Base-by-base conservation (phyloP, 2,113 vertebrate species). In the Anolis carolinensis region DNA sequence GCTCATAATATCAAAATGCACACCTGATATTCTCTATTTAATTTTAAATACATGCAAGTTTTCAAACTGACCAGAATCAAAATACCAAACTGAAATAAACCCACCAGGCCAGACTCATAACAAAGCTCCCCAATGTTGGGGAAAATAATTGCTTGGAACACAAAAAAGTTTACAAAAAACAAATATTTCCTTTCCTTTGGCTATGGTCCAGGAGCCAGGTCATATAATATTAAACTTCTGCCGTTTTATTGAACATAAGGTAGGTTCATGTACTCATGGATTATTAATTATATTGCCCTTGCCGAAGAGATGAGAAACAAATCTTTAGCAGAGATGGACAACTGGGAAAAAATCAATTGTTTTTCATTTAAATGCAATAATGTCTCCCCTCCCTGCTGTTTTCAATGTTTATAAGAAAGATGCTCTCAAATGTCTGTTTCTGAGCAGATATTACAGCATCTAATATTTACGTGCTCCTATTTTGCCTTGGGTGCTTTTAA, bases 181-280 rank as follows among this genome's bases (percentile, higher is more conserved):
- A 67, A 67, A 65, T 34, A 82, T 84, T 79, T 16, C 62, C 67
- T 74, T 65, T 85, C 78, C 79, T 79, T 70, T 65, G 78, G 83
- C 75, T 85, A 52, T 72, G 74, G 18, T 8, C 16, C 18, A 83
- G 65, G 79, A 25, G 25, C 16, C 36, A 80, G 80, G 5, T 44
- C 62, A 11, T 65, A 34, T 16, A 81, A 71, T 14, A 36, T 79
- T 88, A n/a, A 11, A 8, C 16, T 76, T 86, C 71, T 21, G 79
- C 68, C 76, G 88, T 79, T 76, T 83, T 87, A 70, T n/a, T 85
- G 84, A 83, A 71, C 30, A 75, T 52, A 86, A 80, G 81, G 82
- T 81, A 71, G 86, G 63, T 80, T 88, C 82, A 83, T 88, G 87
- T 86, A 84, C 50, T 81, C 18, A n/a, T n/a, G 25, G 87, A 92